These are phyloP conservation scores for Malurus leucopterus DNA, from an alignment of 2,797 vertebrate species.

Conservation along the genomic window DNA sequence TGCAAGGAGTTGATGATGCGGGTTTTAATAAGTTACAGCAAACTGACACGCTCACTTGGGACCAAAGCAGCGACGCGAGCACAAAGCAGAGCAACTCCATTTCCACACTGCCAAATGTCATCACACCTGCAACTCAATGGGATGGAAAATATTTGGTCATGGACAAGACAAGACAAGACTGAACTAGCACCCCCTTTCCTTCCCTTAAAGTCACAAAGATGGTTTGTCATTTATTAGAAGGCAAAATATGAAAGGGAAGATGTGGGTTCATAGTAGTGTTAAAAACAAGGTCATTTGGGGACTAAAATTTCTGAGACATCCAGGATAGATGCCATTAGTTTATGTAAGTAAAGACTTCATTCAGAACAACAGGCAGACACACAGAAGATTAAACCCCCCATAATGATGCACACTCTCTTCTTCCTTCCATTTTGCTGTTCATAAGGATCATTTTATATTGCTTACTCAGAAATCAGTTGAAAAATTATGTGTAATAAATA, in stretches of 20 bases:
- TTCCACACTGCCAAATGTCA: background rate
- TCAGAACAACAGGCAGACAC: background rate
- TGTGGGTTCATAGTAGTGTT: background rate
- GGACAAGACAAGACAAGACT: background rate
- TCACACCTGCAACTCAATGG: background rate
- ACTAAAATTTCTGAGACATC: background rate
- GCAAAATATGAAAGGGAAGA: background rate
- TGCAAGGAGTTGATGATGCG: background rate
- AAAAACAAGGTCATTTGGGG: background rate
- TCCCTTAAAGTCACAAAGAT: background rate
- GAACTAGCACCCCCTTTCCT: background rate
- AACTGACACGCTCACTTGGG: background rate
- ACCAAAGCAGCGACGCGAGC: background rate
- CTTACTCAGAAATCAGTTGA: slow-evolving; percentile 61
- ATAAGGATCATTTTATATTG: slow-evolving; percentile 38
- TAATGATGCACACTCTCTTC: slow-evolving; percentile 12
- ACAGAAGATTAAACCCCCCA: slow-evolving; percentile 13
- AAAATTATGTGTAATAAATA: slow-evolving; percentile 64
- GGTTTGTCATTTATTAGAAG: background rate
- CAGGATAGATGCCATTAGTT: background rate
- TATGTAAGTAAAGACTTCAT: slow-evolving; percentile 29
- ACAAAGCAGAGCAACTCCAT: slow-evolving; percentile 18
- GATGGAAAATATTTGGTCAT: background rate
- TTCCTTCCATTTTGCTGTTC: slow-evolving; percentile 1
- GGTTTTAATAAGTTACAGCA: slow-evolving; percentile 25